These are phyloP conservation scores for Willowsia nigromaculata DNA, from an alignment of 2,888 invertebrate genomes.

Conservation along the genomic window DNA sequence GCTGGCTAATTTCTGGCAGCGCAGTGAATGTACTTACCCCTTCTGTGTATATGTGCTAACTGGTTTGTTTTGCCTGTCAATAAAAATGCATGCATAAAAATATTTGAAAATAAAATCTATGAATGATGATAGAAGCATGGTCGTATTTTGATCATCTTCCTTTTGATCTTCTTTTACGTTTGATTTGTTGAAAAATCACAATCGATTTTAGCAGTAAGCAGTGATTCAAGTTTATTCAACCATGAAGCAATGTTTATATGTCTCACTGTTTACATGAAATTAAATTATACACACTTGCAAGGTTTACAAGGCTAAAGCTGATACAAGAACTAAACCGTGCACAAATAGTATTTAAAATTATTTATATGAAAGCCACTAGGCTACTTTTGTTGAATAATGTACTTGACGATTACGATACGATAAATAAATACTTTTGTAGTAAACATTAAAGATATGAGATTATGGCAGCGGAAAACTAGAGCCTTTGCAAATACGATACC, in stretches of 20 bases:
- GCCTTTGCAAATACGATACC: slow-evolving; percentile 33
- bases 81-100: slow-evolving; percentile 29
- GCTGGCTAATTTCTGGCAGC: neutral
- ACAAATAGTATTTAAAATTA: neutral
- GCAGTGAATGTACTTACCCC: slow-evolving; percentile 9
- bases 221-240: slow-evolving; percentile 14
- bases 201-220: slow-evolving; percentile 27
- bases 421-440: neutral
- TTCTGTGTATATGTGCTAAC: slow-evolving; percentile 33
- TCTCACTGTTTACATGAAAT: neutral
- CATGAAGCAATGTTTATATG: neutral
- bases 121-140: neutral
- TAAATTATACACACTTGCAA: neutral
- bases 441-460: neutral
- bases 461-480: slow-evolving; percentile 36
- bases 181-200: neutral
- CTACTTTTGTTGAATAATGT: neutral
- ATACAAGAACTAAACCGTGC: too few species aligned
- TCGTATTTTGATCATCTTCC: neutral
- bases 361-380: neutral
- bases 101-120: neutral
- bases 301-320: too few species aligned
- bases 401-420: slow-evolving; percentile 15
- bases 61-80: slow-evolving; percentile 55
- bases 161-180: neutral